Evolutionary conservation across 2,888 invertebrate genomes (phyloP), one percentile per base, ranked within the genome.

Genomic region (Plebejus anna): DNA sequence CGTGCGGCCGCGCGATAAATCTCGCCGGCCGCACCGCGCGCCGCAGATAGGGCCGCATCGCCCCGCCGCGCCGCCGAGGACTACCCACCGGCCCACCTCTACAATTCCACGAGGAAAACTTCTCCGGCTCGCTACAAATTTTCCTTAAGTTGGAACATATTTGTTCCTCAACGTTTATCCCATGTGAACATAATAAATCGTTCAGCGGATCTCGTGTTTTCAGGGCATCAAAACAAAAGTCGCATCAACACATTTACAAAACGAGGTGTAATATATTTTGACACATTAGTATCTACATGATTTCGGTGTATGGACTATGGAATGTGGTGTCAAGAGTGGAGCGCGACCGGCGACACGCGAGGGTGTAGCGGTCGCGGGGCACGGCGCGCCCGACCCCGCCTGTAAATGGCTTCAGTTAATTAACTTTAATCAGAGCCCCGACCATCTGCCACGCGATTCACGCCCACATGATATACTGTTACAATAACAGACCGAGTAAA

Each of bases 341-440:
- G 59, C 59, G 59, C 59, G 59, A 22, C 59, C 1, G 32, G 66
- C 66, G 66, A 66, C 32, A 36, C 66, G 66, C 66, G 32, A 71
- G 71, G 71, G 38, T 71, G 71, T 42, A 71, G 72, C 5, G 72
- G 42, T 66, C 66, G 71, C 77, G 81, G 82, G 80, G 79, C 83
- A 80, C 81, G 80, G 80, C 78, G 76, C 83, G 83, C 84, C 84
- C 82, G 83, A 81, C 81, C 86, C 84, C 87, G 85, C 86, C 89
- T 87, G 89, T 89, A 90, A 91, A 93, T 90, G 93, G 93, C 93
- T 94, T 94, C 93, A 92, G 91, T 92, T 94, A 94, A 93, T 94
- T 94, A 93, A 92, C 88, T 94, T 92, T 94, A 92, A 94, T 93
- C 92, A 92, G 88, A 89, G 87, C 87, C 88, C 83, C 86, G 86